Evolutionary conservation across 2,113 vertebrate genomes (phyloP).

Genomic region (Camarhynchus parvulus): DNA sequence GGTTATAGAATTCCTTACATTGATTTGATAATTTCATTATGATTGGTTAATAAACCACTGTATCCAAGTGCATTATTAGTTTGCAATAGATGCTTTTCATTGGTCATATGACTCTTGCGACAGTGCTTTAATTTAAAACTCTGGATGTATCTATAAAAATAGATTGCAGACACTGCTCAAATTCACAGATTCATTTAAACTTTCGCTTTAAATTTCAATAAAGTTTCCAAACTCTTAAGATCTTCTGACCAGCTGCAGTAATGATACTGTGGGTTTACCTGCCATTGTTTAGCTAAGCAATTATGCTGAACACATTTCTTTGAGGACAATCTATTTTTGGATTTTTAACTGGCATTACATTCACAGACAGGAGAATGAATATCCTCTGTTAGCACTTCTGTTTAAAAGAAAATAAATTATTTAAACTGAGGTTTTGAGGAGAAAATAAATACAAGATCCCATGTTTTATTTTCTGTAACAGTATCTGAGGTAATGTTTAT

Average conservation of each 20-base stretch:
- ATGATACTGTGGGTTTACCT: not conserved
- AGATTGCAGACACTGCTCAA: not conserved
- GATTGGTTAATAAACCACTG: not conserved
- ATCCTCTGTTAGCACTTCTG: not conserved
- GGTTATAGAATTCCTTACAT: not conserved
- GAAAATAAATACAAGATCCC: not conserved
- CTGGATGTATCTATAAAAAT: not conserved
- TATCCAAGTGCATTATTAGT: not conserved
- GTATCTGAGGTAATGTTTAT: not conserved
- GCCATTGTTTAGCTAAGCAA: not conserved
- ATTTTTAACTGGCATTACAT: not conserved
- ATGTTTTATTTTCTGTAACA: not conserved
- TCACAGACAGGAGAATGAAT: not conserved
- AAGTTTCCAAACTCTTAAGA: not conserved
- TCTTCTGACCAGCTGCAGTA: not conserved
- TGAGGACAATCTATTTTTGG: not conserved
- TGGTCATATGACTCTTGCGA: not conserved
- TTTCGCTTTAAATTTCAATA: not conserved
- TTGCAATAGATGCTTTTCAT: not conserved
- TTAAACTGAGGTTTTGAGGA: not conserved
- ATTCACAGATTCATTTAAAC: not conserved
- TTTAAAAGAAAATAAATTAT: not conserved
- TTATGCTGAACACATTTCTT: not conserved
- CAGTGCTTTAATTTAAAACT: not conserved
- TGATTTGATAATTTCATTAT: not conserved